Conservation (phyloP, 1,140 invertebrate species). For the Ericerus pela region DNA sequence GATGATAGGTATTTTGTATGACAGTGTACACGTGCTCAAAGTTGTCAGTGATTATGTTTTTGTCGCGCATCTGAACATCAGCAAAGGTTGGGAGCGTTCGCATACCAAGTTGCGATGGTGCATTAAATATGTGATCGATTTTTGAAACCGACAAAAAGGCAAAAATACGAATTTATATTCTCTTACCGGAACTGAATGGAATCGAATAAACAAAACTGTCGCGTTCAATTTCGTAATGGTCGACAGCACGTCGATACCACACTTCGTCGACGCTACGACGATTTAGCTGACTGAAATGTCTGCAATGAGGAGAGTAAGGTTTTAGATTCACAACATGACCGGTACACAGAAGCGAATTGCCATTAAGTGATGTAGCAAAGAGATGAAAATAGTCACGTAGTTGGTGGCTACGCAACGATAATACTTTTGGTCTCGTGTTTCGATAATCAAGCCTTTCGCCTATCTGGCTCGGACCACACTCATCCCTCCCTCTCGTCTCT, state of each 20-base stretch:
- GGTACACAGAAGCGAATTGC: neutral
- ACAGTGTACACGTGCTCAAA: neutral
- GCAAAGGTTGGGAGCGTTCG: too few relatives aligned
- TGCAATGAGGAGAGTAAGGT: slow-evolving; percentile 13
- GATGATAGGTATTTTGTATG: neutral
- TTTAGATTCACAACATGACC: neutral
- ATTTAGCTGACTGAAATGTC: slow-evolving; percentile 67
- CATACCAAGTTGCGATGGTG: too few relatives aligned
- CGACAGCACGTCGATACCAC: slow-evolving; percentile 85
- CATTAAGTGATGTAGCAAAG: neutral
- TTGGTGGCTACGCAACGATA: too few relatives aligned
- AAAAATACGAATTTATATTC: slow-evolving; percentile 16
- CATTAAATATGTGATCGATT: neutral
- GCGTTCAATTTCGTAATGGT: slow-evolving; percentile 68
- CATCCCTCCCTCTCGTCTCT: too few relatives aligned
- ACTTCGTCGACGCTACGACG: slow-evolving; percentile 70
- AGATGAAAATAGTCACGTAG: too few relatives aligned
- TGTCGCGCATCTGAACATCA: too few relatives aligned
- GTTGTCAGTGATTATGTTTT: neutral
- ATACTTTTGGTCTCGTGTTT: too few relatives aligned
- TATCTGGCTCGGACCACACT: too few relatives aligned
- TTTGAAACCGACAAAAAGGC: neutral
- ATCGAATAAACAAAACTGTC: slow-evolving; percentile 87
- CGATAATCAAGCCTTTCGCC: too few relatives aligned
- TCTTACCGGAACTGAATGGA: slow-evolving; percentile 59